Conservation (phyloP, 2,888 invertebrate genomes). For the Brachypalpus laphriformis region DNA sequence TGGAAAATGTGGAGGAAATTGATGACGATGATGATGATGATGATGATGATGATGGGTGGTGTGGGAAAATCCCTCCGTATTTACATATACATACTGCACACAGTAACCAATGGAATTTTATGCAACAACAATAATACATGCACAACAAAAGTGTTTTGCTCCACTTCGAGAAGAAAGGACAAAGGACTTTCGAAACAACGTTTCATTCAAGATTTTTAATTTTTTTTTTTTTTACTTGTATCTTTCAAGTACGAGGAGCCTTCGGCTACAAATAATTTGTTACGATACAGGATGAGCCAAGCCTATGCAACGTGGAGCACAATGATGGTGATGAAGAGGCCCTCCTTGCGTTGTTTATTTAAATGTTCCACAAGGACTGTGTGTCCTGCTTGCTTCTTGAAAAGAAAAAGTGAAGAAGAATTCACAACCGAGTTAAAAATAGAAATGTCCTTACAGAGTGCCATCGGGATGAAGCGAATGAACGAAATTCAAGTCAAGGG, state of each 20-base stretch:
- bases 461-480: conserved; percentile 36
- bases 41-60: conserved; percentile 5
- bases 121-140: conserved; percentile 47
- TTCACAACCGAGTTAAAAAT: conserved; percentile 16
- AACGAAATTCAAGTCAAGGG: conserved; percentile 53
- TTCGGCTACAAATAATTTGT: conserved; percentile 46
- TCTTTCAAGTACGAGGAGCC: conserved; percentile 29
- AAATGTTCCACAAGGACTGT: conserved; percentile 43
- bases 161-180: conserved; percentile 55
- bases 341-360: conserved; percentile 52
- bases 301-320: background rate
- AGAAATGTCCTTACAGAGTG: conserved; percentile 20
- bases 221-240: background rate
- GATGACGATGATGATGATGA: conserved; percentile 43
- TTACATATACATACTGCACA: conserved; percentile 16
- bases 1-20: conserved; percentile 40
- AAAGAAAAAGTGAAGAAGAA: background rate
- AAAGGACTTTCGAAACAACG: conserved; percentile 44
- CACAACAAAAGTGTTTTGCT: conserved; percentile 57
- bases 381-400: conserved; percentile 27
- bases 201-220: conserved; percentile 16
- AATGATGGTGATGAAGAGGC: conserved; percentile 42
- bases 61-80: conserved; percentile 9
- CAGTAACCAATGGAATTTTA: conserved; percentile 26
- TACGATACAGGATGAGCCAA: conserved; percentile 32